Base-by-base conservation (phyloP, 2,888 invertebrate genomes). In the Pasiphila rectangulata region DNA sequence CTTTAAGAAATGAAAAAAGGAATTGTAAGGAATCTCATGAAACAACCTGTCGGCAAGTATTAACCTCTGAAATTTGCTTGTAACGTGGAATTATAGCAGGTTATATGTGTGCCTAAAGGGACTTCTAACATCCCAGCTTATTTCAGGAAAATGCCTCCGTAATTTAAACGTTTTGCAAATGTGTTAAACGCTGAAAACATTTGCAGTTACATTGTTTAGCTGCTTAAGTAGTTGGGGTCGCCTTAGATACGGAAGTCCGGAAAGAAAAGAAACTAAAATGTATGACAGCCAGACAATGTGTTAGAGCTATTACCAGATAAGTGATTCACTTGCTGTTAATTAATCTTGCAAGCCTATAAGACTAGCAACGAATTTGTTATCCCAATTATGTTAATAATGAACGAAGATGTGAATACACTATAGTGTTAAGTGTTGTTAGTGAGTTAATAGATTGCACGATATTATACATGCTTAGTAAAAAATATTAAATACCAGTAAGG, bases 401-500 rank as follows among this genome's bases (percentile, higher is more conserved):
- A 48, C 47, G 40, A 24, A 44, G 48, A 51, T 30, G 44, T 20
- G 39, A 44, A 23, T 20, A 41, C 32, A 44, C 36, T 16, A 43
- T 32, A 30, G 36, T 46, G 46, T 38, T 40, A 37, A 16, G 48
- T 54, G 50, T 45, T 41, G 44, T 46, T 41, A 46, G 41, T 45
- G 41, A 20, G 36, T 50, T 47, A 47, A 23, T 51, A 20, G 25
- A 35, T 52, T 29, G 46, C 46, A 59, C 54, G 54, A 57, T 46
- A 52, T 51, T 37, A n/a, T 38, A 54, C 78, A 78, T 80, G 79
- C 79, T 64, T 60, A 70, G 63, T 72, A 67, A 64, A 67, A 69
- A 64, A 64, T 69, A 73, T 71, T 84, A 85, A 78, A 78, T 88
- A 88, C 88, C 88, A 88, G 85, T 72, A 88, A 71, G 69, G 88